Conservation (phyloP, 2,797 vertebrate species). For the Atherinosoma microstoma region DNA sequence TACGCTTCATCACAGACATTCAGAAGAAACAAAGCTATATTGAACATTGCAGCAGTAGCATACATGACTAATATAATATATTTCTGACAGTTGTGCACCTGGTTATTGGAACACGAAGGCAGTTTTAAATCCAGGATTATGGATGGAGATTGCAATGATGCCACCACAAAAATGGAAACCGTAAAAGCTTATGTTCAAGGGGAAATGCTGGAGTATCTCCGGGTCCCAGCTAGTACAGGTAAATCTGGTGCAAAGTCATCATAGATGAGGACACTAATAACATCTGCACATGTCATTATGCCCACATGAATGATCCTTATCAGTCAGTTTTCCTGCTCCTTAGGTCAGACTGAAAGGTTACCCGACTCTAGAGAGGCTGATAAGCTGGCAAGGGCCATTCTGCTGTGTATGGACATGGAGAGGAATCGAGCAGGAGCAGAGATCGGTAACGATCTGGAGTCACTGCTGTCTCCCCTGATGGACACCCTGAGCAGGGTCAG, state of each 20-base stretch:
- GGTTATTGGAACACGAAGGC: constrained; percentile 86
- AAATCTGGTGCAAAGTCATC: constrained; percentile 24
- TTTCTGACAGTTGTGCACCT: constrained; percentile 86
- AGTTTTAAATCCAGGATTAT: constrained; percentile 74
- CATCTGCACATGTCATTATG: background rate
- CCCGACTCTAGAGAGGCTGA: constrained; percentile 89
- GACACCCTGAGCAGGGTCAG: constrained; percentile 88
- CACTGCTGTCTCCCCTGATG: constrained; percentile 88
- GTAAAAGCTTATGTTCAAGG: constrained; percentile 77
- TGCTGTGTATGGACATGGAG: constrained; percentile 90
- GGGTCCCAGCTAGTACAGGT: constrained; percentile 84
- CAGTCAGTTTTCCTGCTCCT: constrained; percentile 3
- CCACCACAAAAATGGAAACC: constrained; percentile 36
- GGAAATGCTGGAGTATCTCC: constrained; percentile 83
- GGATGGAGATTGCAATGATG: constrained; percentile 17
- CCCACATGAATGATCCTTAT: background rate
- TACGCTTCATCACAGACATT: constrained; percentile 50
- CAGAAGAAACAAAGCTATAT: background rate
- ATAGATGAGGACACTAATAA: background rate
- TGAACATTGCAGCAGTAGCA: background rate
- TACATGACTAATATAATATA: background rate
- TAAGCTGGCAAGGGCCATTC: constrained; percentile 85
- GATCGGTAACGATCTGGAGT: constrained; percentile 76
- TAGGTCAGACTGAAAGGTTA: constrained; percentile 74
- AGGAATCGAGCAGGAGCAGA: constrained; percentile 67